These are phyloP conservation scores for Epinotia ramella DNA, from an alignment of 2,888 invertebrate species.

Conservation along the genomic window DNA sequence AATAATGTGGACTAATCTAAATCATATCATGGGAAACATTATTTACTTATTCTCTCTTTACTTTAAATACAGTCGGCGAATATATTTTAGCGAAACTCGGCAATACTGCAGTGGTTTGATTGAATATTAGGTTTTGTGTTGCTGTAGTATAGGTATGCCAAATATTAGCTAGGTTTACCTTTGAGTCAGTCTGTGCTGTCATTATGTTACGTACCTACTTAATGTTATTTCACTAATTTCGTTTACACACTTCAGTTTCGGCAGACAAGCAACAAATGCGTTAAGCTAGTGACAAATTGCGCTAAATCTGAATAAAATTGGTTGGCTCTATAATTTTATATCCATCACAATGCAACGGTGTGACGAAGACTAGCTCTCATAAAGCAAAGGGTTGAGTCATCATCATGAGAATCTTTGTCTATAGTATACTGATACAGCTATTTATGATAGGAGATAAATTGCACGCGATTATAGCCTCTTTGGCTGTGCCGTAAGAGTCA, in stretches of 20 bases:
- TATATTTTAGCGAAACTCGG: too few species aligned
- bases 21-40: slow-evolving; percentile 6
- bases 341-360: slow-evolving; percentile 11
- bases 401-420: slow-evolving; percentile 23
- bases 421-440: slow-evolving; percentile 4
- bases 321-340: slow-evolving; percentile 10
- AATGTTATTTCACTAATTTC: too few species aligned
- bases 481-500: slow-evolving; percentile 33
- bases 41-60: slow-evolving; percentile 13
- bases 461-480: slow-evolving; percentile 35
- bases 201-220: too few species aligned
- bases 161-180: too few species aligned
- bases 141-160: too few species aligned
- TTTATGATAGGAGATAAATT: slow-evolving; percentile 12
- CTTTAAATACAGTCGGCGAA: not conserved
- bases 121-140: too few species aligned
- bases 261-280: not conserved
- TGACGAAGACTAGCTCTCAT: not conserved
- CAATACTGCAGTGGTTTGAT: too few species aligned
- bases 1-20: slow-evolving; percentile 19
- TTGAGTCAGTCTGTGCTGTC: too few species aligned
- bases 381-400: slow-evolving; percentile 26
- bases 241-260: not conserved
- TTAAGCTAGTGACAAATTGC: slow-evolving; percentile 23
- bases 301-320: not conserved